Base-by-base conservation (phyloP, 2,888 invertebrate genomes). In the Drosophila seclusa region DNA sequence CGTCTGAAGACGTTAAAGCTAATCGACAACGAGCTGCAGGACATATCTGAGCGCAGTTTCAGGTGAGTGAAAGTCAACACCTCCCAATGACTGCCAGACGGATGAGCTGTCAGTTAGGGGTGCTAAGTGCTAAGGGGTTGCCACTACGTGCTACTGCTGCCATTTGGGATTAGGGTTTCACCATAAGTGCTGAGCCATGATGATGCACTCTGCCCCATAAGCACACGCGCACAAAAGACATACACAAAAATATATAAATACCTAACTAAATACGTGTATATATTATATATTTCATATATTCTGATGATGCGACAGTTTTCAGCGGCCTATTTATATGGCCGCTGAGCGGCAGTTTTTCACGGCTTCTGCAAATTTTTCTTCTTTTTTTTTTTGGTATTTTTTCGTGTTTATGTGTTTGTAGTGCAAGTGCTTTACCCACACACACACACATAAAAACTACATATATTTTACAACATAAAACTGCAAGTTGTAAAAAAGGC, bases 21-120 rank as follows among this genome's bases (percentile, higher is more conserved):
- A 92, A 96, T 97, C 94, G 97, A 96, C 94, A 97, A 97, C 94
- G 95, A 95, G 93, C 94, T 97, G 89, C 95, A 96, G 93, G 95
- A 95, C 93, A 96, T 97, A 91, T 96, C 96, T 77, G 95, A 96
- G 79, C 95, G 96, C 92, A 96, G 97, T 86, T 96, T 97, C 92
- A 95, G 96, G 97, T 97, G 93, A 94, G 94, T 86, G 55, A 53
- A 50, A 60, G 71, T 76, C 75, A 65, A 34, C 59, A 61, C n/a
- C 36, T 60, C 38, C 36, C 32, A 64, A 10, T 21, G 29, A 31
- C 13, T 45, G 7, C n/a, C 24, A 16, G 24, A 45, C 2, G 45
- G 45, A 34, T 13, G 18, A 16, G 3, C 10, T 10, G 27, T 10
- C 18, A n/a, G 61, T 10, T 13, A 8, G 54, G 45, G 48, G 24